Conservation (phyloP, 1,140 invertebrate species). For the Trichoplusia ni region DNA sequence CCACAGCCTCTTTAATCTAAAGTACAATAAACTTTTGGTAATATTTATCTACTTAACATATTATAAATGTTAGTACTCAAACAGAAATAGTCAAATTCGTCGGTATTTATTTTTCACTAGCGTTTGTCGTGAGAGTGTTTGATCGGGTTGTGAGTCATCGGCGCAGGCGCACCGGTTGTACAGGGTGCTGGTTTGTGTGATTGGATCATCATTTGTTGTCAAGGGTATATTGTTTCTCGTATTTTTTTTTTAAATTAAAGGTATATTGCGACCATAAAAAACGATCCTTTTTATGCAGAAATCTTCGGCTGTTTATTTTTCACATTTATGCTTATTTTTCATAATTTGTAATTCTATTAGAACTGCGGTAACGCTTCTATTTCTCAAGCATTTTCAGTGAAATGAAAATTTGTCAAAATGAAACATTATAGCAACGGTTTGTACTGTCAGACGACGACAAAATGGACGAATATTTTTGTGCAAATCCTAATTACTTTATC, state of each 20-base stretch:
- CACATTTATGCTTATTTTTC: too few species aligned
- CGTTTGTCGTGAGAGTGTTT: conserved; percentile 68
- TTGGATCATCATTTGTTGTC: not conserved
- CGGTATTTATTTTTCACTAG: conserved; percentile 62
- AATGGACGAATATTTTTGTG: too few species aligned
- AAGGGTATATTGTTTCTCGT: not conserved
- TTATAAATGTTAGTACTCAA: conserved; percentile 24
- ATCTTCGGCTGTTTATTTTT: not conserved
- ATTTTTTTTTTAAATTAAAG: not conserved
- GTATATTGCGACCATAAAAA: not conserved
- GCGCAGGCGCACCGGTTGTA: conserved; percentile 57
- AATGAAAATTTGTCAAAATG: too few species aligned
- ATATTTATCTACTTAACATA: conserved; percentile 11
- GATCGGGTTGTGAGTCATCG: conserved; percentile 64
- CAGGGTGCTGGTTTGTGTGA: conserved; percentile 38
- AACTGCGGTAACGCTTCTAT: too few species aligned
- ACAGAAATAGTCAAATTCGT: conserved; percentile 32
- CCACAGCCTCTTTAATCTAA: conserved; percentile 16
- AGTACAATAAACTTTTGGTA: not conserved
- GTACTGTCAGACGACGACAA: too few species aligned
- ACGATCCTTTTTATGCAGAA: not conserved
- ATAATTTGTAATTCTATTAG: too few species aligned
- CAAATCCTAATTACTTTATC: too few species aligned
- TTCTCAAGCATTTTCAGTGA: too few species aligned
- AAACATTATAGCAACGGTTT: too few species aligned